Percentiles rank a stretch among this genome's conserved stretches.
phyloP scores from a whole-genome alignment of 2,113 vertebrate species.

The Hypomesus transpacificus region DNA sequence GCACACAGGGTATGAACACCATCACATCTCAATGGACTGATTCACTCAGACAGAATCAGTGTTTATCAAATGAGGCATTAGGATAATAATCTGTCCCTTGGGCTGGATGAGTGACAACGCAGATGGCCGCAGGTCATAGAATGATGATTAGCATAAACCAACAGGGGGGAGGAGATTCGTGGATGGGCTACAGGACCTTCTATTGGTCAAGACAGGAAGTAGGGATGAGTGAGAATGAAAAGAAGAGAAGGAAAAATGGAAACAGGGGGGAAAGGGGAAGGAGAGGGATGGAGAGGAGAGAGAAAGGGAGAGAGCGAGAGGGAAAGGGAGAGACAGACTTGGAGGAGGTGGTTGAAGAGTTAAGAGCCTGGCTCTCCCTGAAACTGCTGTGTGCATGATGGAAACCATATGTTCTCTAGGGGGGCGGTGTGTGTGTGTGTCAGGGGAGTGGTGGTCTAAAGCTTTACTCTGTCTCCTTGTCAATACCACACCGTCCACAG shows the following conservation, averaged over 20 bases:
- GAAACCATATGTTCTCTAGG: conserved; percentile 23
- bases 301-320: neutral
- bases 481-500: too few relatives aligned
- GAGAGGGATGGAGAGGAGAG: neutral
- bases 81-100: conserved; percentile 6
- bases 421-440: neutral
- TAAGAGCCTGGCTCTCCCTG: neutral
- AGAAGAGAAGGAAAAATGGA: neutral
- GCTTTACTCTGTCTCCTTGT: neutral
- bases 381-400: neutral
- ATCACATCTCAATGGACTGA: conserved; percentile 32
- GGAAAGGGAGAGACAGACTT: neutral
- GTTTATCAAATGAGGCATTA: conserved; percentile 15
- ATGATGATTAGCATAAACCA: conserved; percentile 4
- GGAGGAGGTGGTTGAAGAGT: neutral
- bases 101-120: conserved; percentile 17
- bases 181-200: neutral
- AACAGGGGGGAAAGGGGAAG: neutral
- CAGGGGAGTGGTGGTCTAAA: neutral
- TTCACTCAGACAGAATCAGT: conserved; percentile 1
- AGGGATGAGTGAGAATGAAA: neutral
- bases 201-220: neutral
- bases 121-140: conserved; percentile 25
- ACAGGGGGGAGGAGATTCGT: neutral
- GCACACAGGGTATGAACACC: neutral